These are phyloP conservation scores for Polyploca ridens DNA, from an alignment of 2,888 invertebrate species.

Conservation along the genomic window DNA sequence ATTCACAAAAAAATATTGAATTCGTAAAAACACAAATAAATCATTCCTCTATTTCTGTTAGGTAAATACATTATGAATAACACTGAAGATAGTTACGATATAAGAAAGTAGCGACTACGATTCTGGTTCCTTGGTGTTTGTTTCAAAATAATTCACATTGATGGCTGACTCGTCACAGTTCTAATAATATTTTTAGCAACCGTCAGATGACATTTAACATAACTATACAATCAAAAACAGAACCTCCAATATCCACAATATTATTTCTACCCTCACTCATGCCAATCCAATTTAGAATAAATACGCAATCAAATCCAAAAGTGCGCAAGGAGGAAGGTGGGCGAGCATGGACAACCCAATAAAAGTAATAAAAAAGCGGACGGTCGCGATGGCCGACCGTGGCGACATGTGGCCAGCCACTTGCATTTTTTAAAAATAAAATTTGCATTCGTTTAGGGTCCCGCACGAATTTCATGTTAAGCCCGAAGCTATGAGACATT, in stretches of 20 bases:
- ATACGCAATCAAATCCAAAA: constrained; percentile 49
- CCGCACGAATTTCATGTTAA: constrained; percentile 34
- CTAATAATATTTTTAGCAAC: neutral
- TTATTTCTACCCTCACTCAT: constrained; percentile 4
- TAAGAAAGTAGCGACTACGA: no score
- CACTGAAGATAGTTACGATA: no score
- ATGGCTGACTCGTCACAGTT: neutral
- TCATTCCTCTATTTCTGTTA: no score
- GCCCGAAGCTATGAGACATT: constrained; percentile 31
- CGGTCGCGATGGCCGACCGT: constrained; percentile 40
- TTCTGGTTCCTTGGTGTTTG: no score
- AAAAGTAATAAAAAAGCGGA: constrained; percentile 57
- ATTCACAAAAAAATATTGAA: no score
- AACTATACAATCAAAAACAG: neutral
- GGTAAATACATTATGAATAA: no score
- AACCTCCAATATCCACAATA: constrained; percentile 12
- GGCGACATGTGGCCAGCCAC: constrained; percentile 76
- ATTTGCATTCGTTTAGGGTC: constrained; percentile 77
- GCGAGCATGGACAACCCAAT: constrained; percentile 52
- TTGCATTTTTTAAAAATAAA: constrained; percentile 80
- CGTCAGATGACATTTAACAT: neutral
- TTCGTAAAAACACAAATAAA: no score
- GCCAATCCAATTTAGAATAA: constrained; percentile 50
- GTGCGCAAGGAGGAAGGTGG: constrained; percentile 48
- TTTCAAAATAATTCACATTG: no score